These are phyloP conservation scores for Phalloptychus januarius DNA, from an alignment of 2,797 vertebrate genomes.

Conservation along the genomic window DNA sequence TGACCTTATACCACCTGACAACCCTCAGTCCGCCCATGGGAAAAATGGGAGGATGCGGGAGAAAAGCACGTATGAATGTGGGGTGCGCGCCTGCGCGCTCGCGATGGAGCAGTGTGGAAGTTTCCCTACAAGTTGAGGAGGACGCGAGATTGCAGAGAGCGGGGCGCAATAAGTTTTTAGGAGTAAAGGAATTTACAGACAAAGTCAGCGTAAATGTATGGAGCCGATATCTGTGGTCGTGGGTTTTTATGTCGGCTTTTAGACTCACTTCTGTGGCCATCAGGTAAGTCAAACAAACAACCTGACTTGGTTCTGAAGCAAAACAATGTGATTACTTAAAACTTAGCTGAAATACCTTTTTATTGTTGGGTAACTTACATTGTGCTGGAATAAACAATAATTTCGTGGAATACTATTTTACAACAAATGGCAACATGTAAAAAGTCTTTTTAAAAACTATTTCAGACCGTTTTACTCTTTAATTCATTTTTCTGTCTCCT, in stretches of 20 bases:
- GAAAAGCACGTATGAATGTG: conserved; percentile 36
- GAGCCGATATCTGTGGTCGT: background rate
- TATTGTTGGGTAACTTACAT: background rate
- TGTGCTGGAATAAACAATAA: background rate
- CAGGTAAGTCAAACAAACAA: conserved; percentile 49
- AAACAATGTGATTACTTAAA: background rate
- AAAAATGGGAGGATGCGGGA: conserved; percentile 72
- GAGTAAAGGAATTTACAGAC: conserved; percentile 14
- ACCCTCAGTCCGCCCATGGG: conserved; percentile 58
- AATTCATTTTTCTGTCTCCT: background rate
- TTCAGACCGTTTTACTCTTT: background rate
- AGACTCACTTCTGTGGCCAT: conserved; percentile 13
- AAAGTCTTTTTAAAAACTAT: background rate
- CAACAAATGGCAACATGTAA: conserved; percentile 15
- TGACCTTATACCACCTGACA: conserved; percentile 45
- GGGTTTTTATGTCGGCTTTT: background rate
- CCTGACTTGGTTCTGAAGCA: conserved; percentile 5
- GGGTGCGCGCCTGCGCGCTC: conserved; percentile 69
- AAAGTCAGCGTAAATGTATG: background rate
- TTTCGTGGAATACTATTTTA: background rate
- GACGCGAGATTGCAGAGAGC: conserved; percentile 29
- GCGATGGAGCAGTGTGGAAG: conserved; percentile 57
- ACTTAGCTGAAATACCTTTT: background rate
- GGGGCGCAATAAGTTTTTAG: conserved; percentile 18
- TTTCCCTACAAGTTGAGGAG: conserved; percentile 63